Conservation (phyloP, 2,113 vertebrate genomes). For the Colossoma macropomum region DNA sequence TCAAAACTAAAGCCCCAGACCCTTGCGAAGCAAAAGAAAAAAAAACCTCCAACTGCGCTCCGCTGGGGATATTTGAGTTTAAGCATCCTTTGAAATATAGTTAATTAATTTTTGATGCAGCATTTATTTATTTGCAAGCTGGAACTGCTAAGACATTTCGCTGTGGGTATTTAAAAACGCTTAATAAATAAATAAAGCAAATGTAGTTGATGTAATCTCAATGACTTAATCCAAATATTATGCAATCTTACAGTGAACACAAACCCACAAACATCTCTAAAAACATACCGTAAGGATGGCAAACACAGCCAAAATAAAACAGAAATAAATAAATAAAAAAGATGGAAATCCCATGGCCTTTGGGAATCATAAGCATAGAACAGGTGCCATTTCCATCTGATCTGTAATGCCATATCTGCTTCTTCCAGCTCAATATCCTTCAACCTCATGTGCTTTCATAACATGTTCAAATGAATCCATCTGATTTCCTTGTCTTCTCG, state of each 20-base stretch:
- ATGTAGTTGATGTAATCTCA: not conserved
- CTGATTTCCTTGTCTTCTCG: constrained; percentile 72
- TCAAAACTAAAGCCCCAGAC: not conserved
- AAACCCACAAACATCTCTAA: not conserved
- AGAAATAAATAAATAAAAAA: not conserved
- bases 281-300: not conserved
- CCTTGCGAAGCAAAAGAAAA: not conserved
- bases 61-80: constrained; percentile 30
- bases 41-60: constrained; percentile 3
- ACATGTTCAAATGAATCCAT: constrained; percentile 76
- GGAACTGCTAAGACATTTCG: constrained; percentile 4
- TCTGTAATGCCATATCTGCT: constrained; percentile 44
- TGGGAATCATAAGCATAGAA: constrained; percentile 42
- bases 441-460: constrained; percentile 73
- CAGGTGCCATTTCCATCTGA: constrained; percentile 58
- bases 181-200: constrained; percentile 28
- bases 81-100: constrained; percentile 31
- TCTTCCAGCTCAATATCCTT: constrained; percentile 66
- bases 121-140: constrained; percentile 51
- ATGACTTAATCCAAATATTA: constrained; percentile 24
- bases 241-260: not conserved
- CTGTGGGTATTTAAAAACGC: constrained; percentile 29
- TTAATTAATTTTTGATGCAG: constrained; percentile 49
- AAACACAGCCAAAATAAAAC: not conserved
- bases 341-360: not conserved